Percentiles rank a stretch among this genome's conserved stretches.
Conservation (phyloP, 2,797 vertebrate species). For the Sphenopsis melanotis region DNA sequence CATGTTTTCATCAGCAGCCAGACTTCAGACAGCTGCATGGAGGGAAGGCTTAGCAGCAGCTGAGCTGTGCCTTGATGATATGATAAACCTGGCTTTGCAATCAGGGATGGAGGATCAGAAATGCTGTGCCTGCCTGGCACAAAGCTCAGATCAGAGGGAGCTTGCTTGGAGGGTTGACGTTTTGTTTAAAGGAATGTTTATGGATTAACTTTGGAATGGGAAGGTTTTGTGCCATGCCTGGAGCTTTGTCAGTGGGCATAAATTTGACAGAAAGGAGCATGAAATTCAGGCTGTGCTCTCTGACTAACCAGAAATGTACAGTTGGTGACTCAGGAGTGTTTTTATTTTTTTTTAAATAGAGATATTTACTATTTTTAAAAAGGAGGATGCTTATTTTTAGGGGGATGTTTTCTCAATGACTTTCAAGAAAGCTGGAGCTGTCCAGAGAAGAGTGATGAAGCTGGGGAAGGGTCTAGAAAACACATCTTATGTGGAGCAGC, state of each 20-base stretch:
- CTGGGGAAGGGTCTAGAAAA: background rate
- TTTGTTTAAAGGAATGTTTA: background rate
- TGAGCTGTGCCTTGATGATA: background rate
- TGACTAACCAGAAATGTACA: background rate
- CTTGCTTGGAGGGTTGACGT: background rate
- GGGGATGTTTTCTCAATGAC: background rate
- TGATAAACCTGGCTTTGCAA: background rate
- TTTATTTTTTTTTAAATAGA: too few species aligned
- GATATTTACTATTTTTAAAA: accelerated
- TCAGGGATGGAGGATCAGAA: background rate
- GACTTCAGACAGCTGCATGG: background rate
- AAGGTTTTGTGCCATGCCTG: background rate
- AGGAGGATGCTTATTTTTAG: accelerated
- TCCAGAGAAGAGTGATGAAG: background rate
- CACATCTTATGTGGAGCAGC: background rate
- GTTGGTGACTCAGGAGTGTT: background rate
- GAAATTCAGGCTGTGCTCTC: background rate
- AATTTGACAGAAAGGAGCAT: background rate
- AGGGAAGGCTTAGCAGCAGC: background rate
- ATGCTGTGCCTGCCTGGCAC: background rate
- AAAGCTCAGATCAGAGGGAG: background rate
- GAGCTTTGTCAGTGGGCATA: background rate
- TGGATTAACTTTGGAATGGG: background rate
- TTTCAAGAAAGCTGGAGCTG: background rate
- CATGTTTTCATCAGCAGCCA: background rate